Conservation (phyloP, 2,113 vertebrate species). For the Phaethon lepturus region DNA sequence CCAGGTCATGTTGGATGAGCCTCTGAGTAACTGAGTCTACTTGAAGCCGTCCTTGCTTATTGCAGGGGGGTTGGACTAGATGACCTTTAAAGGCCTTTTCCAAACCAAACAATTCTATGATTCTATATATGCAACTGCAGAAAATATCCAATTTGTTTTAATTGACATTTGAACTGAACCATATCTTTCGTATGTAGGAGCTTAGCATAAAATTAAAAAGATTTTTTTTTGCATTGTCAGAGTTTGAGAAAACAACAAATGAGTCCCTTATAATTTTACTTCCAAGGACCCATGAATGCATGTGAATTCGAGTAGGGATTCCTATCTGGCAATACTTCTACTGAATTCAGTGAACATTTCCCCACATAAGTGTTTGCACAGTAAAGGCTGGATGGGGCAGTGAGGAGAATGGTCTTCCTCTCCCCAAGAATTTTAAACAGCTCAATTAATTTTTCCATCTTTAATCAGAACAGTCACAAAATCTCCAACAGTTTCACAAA, state of each 20-base stretch:
- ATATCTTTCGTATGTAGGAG: neutral
- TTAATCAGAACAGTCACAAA: neutral
- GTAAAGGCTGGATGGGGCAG: neutral
- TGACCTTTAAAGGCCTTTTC: too few relatives aligned
- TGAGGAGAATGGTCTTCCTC: neutral
- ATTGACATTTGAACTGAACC: neutral
- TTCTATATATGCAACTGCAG: neutral
- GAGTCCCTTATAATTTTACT: neutral
- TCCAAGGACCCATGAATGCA: neutral
- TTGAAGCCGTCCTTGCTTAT: too few relatives aligned
- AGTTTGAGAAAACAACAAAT: neutral
- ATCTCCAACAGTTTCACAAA: neutral
- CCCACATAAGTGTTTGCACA: neutral
- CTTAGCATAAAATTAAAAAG: neutral
- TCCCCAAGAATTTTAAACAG: neutral
- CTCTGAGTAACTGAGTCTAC: too few relatives aligned
- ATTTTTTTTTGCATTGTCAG: neutral
- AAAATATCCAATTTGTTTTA: neutral
- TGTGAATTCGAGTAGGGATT: neutral
- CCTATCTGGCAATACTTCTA: neutral
- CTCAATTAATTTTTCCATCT: neutral
- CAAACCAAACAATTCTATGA: too few relatives aligned
- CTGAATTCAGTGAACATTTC: neutral
- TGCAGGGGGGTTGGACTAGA: too few relatives aligned
- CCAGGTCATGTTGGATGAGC: too few relatives aligned